Conservation (phyloP, 2,797 vertebrate species). For the Spizella passerina region DNA sequence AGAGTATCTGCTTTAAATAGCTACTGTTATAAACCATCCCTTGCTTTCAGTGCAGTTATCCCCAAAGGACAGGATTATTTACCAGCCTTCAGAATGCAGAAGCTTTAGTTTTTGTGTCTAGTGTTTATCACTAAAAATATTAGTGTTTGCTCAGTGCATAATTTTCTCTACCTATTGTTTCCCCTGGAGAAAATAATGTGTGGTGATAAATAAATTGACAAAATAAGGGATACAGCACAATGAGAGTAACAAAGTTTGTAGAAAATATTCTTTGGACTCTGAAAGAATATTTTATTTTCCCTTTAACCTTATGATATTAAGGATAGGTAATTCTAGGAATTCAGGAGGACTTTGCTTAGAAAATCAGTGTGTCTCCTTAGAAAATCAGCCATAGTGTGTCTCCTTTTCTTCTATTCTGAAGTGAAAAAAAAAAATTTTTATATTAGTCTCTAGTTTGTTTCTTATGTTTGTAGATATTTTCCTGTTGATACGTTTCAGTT, state of each 20-base stretch:
- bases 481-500: rapidly evolving
- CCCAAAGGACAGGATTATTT: not conserved
- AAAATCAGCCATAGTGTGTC: not conserved
- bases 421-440: not conserved
- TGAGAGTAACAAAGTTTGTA: not conserved
- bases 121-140: not conserved
- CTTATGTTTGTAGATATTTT: not conserved
- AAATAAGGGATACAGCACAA: not conserved
- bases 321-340: not conserved
- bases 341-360: not conserved
- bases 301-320: not conserved
- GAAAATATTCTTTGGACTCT: not conserved
- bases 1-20: not conserved
- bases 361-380: not conserved
- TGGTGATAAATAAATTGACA: not conserved
- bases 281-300: not conserved
- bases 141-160: not conserved
- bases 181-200: not conserved
- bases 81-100: not conserved
- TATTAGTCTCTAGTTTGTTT: not conserved
- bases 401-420: not conserved
- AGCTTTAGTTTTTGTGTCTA: not conserved
- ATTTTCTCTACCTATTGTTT: not conserved
- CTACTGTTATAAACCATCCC: not conserved
- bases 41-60: not conserved